phyloP scores from a whole-genome alignment of 2,888 invertebrate species.

The Netelia fuscicornis region DNA sequence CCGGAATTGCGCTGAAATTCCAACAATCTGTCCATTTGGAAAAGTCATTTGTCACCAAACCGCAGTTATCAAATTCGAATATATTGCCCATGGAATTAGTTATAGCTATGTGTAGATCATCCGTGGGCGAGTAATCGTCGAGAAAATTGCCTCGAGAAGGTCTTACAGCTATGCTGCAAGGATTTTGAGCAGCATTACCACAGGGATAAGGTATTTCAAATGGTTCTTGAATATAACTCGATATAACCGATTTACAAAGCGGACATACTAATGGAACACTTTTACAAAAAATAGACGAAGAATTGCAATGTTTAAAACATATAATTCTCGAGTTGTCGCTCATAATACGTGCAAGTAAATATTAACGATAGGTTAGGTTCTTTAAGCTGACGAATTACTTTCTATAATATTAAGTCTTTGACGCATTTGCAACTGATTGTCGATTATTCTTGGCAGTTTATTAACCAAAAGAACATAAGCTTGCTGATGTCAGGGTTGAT shows the following conservation, averaged over 20 bases:
- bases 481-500: not conserved
- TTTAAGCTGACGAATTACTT: conserved; percentile 9
- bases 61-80: conserved; percentile 94
- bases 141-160: conserved; percentile 95
- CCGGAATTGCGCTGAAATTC: conserved; percentile 74
- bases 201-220: conserved; percentile 94
- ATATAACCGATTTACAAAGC: conserved; percentile 86
- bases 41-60: conserved; percentile 85
- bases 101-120: conserved; percentile 96
- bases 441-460: not conserved
- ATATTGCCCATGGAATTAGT: conserved; percentile 93
- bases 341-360: conserved; percentile 44
- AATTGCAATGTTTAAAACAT: conserved; percentile 95
- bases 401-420: not conserved
- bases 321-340: conserved; percentile 90
- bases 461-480: not conserved
- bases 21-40: conserved; percentile 79
- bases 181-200: conserved; percentile 91
- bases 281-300: conserved; percentile 93
- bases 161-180: conserved; percentile 93
- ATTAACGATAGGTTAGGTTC: conserved; percentile 1
- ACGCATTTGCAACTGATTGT: not conserved
- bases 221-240: conserved; percentile 70
- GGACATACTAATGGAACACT: conserved; percentile 92
- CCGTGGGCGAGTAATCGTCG: conserved; percentile 92